Conservation (phyloP, 2,797 vertebrate genomes). For the Cyprinodon diabolis region DNA sequence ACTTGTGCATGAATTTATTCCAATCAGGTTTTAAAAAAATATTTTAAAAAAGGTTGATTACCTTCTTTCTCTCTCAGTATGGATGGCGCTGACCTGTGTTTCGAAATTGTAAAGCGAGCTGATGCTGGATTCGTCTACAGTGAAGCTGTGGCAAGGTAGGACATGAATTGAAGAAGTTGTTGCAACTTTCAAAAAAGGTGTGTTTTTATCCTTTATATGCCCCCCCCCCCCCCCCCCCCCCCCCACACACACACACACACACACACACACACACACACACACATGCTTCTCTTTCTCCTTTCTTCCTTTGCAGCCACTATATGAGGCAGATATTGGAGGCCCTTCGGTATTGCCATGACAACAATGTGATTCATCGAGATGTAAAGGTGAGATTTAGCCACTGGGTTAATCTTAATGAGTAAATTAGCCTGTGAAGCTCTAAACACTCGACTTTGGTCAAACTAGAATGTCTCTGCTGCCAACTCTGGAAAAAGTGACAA, state of each 20-base stretch:
- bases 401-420: not conserved
- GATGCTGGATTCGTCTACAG: slow-evolving; percentile 99
- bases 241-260: no score
- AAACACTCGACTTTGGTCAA: not conserved
- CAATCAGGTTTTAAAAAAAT: no score
- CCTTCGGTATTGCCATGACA: slow-evolving; percentile 96
- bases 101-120: slow-evolving; percentile 98
- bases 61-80: slow-evolving; percentile 80
- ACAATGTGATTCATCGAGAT: slow-evolving; percentile 96
- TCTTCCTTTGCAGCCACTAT: slow-evolving; percentile 86
- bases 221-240: no score
- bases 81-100: slow-evolving; percentile 98
- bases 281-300: slow-evolving; percentile 6
- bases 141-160: slow-evolving; percentile 96
- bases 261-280: no score
- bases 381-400: slow-evolving; percentile 87
- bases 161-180: not conserved
- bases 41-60: no score
- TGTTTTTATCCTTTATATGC: not conserved
- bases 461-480: not conserved
- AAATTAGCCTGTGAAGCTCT: not conserved
- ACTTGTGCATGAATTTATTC: no score
- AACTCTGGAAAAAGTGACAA: not conserved
- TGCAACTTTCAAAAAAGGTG: not conserved
- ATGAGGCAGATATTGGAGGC: slow-evolving; percentile 98